phyloP scores from a whole-genome alignment of 2,797 vertebrate genomes.

The Chaetophractus vellerosus region DNA sequence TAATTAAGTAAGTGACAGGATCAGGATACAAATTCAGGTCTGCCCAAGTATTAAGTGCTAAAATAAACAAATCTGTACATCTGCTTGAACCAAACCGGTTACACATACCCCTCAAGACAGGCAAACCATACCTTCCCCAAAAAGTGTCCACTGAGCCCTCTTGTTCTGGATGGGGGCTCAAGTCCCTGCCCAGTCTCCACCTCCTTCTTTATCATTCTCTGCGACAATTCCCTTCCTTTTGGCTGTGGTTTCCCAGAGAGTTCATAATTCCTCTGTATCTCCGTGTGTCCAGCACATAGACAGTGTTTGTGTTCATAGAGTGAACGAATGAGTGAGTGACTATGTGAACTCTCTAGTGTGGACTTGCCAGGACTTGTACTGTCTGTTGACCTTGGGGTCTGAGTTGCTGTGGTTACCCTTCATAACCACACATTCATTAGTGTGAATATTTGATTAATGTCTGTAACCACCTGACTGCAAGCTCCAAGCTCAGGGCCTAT shows the following conservation, averaged over 20 bases:
- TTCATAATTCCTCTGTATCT: background rate
- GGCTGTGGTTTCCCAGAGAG: background rate
- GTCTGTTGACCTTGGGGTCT: background rate
- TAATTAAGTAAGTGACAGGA: background rate
- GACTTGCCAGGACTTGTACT: background rate
- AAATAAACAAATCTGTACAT: background rate
- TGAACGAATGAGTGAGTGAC: background rate
- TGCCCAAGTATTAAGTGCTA: background rate
- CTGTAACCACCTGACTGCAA: background rate
- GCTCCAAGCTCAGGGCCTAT: fast-evolving
- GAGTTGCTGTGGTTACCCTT: background rate
- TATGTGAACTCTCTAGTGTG: background rate
- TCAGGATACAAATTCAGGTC: background rate
- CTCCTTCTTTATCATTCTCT: background rate
- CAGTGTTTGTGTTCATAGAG: background rate
- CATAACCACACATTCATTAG: fast-evolving
- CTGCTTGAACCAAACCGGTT: background rate
- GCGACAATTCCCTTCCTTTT: background rate
- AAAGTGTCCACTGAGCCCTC: no score
- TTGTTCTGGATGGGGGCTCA: no score
- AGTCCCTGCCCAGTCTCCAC: fast-evolving
- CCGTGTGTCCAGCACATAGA: no score
- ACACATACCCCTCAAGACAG: background rate
- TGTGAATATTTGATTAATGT: background rate
- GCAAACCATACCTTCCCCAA: background rate